Evolutionary conservation across 2,797 vertebrate species (phyloP), one percentile per base, ranked within the genome.

Genomic region (Gadopsis marmoratus): DNA sequence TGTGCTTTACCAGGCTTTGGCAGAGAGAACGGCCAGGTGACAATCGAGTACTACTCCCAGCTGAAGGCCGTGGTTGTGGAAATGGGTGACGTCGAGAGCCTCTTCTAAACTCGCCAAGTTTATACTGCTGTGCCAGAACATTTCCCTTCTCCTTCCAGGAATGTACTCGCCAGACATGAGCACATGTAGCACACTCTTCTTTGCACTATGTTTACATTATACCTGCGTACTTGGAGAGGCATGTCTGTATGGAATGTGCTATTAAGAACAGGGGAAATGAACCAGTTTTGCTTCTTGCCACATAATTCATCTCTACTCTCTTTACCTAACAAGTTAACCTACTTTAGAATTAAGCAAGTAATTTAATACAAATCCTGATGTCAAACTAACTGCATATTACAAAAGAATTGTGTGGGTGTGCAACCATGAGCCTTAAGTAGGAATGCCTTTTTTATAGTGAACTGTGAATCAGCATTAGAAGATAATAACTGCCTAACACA

Each of bases 21-120:
- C 86, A 96, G 97, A 89, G 98, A 99, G 93, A 99, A 99, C 0
- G 98, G 98, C 37, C 94, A 95, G 54, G 97, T 96, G 79, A 97
- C 97, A 0, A 94, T 97, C 0, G 97, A 99, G 65, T 97, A 97
- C 89, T 99, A 98, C 86, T 96, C 98, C 0, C 98, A 99, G 86
- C 95, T 99, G 81, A 99, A 99, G 96, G 97, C 97, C 0, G 97
- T 99, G 79, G 96, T 95, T 0, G 97, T 99, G 91, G 98, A 99
- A 91, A 97, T 99, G 97, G 97, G 97, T 1, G 94, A 98, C 0
- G 97, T 99, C 2, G 96, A 97, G 0, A 95, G 95, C 2, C 89
- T 88, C 41, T 98, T 99, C 84, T 99, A 71, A 89, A 63, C 21
- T 35, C 7, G 2, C 7, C 7, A 55, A 8, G n/a, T 67, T 64